A percentile compares a stretch with the other conserved stretches of the same genome.
Evolutionary conservation across 2,113 vertebrate genomes (phyloP).

Genomic region (Aix galericulata): DNA sequence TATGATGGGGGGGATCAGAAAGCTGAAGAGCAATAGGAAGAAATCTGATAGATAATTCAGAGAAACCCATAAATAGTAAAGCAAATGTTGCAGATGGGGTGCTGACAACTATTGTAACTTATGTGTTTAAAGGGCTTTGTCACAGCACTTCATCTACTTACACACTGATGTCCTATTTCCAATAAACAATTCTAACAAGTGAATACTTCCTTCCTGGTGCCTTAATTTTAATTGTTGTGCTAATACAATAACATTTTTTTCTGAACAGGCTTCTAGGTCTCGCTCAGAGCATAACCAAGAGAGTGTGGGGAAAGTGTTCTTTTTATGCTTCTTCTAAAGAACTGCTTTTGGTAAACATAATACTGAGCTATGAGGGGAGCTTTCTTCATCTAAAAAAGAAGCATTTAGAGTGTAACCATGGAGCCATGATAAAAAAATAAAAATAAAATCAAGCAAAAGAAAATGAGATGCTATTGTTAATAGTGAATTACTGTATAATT

Average conservation of each 20-base stretch:
- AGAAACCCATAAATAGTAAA: not conserved
- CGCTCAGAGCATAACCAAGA: not conserved
- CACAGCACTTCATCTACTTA: not conserved
- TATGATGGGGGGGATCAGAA: not conserved
- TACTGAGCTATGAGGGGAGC: not conserved
- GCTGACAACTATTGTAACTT: not conserved
- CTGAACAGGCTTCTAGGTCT: not conserved
- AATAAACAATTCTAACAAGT: not conserved
- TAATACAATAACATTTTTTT: not conserved
- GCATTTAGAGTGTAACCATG: not conserved
- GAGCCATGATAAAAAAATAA: not conserved
- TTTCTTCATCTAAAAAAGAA: not conserved
- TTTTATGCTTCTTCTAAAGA: not conserved
- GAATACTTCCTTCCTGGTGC: not conserved
- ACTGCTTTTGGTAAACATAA: not conserved
- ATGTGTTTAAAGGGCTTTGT: fast-evolving
- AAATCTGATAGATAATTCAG: not conserved
- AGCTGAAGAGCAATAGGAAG: not conserved
- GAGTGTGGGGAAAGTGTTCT: fast-evolving
- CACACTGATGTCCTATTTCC: not conserved
- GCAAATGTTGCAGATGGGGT: not conserved
- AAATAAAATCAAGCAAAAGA: not conserved
- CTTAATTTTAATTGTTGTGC: not conserved
- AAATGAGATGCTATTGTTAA: not conserved
- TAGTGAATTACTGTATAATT: not conserved